A percentile compares a stretch with the other conserved stretches of the same genome.
These are phyloP conservation scores for Oncorhynchus mykiss DNA, from an alignment of 2,113 vertebrate genomes.

Conservation along the genomic window DNA sequence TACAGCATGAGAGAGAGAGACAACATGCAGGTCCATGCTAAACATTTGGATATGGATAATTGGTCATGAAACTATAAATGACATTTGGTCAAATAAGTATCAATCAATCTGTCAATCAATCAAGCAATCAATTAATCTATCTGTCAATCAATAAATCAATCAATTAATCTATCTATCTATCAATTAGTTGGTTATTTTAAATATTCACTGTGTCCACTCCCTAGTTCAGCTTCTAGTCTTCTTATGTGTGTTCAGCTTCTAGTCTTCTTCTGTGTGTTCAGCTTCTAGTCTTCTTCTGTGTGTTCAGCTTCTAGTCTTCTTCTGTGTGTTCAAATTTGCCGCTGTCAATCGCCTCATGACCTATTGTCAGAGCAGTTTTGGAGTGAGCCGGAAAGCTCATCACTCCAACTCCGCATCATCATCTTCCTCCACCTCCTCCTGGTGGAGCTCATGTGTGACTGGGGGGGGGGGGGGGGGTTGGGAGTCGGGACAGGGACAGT, in stretches of 20 bases:
- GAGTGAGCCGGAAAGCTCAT: background rate
- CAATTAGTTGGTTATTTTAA: too few species aligned
- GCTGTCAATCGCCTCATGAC: background rate
- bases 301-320: background rate
- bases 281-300: background rate
- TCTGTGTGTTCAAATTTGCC: background rate
- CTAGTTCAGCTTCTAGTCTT: background rate
- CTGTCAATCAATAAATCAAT: too few species aligned
- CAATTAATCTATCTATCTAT: too few species aligned
- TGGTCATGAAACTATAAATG: too few species aligned
- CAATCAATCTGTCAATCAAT: too few species aligned
- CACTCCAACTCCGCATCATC: constrained; percentile 8
- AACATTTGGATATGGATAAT: too few species aligned
- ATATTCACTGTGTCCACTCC: too few species aligned
- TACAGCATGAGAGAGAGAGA: too few species aligned
- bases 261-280: background rate
- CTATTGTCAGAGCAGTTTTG: background rate
- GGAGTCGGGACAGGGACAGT: background rate
- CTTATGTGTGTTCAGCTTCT: too few species aligned
- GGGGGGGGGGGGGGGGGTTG: background rate
- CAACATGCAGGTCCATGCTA: too few species aligned
- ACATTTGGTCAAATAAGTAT: too few species aligned
- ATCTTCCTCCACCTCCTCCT: background rate
- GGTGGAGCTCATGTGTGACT: background rate
- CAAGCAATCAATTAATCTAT: too few species aligned